Base-by-base conservation (phyloP, 1,140 invertebrate species). In the Drosophila takahashii region DNA sequence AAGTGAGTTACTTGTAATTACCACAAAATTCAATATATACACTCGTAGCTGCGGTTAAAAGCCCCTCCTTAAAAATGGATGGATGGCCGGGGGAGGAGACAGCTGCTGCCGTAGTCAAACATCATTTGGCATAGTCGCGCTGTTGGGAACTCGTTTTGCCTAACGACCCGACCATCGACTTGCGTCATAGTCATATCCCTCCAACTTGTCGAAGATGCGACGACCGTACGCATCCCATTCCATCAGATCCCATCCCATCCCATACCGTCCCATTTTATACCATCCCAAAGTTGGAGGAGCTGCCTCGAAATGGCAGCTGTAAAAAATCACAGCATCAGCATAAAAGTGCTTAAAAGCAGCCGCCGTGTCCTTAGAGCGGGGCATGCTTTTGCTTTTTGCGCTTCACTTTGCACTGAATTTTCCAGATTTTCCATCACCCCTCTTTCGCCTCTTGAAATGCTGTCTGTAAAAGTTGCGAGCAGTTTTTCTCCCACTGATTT, bases 251-350 rank as follows among this genome's bases (percentile, higher is more conserved):
- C 47, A 51, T 50, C n/a, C 37, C 45, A 36, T 6, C 42, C 51
- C 42, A 34, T 26, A 0, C 16, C 42, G 15, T n/a, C 2, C 29
- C 53, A 56, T 29, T 18, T 15, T 11, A 29, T 27, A 4, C 13
- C 1, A 51, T n/a, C 3, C 10, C n/a, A 54, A 34, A 62, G 48
- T 6, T 27, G 37, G 72, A 45, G 59, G 29, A 53, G 51, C 45
- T 41, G 53, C 41, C 45, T 61, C 57, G 54, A 87, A 87, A 87
- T 89, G 84, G 84, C 84, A 87, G 84, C 84, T 89, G 83, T 87
- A 87, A 87, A 87, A 87, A 87, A 87, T 87, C 83, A 87, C 83
- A 89, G 84, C 83, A 87, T 87, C 83, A 87, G 83, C 83, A 89
- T 87, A 84, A 89, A 89, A 89, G 84, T 89, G 84, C 83, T 89